A percentile compares a stretch with the other conserved stretches of the same genome.
Evolutionary conservation across 2,113 vertebrate genomes (phyloP).

Genomic region (Ophthalmolycus amberensis): DNA sequence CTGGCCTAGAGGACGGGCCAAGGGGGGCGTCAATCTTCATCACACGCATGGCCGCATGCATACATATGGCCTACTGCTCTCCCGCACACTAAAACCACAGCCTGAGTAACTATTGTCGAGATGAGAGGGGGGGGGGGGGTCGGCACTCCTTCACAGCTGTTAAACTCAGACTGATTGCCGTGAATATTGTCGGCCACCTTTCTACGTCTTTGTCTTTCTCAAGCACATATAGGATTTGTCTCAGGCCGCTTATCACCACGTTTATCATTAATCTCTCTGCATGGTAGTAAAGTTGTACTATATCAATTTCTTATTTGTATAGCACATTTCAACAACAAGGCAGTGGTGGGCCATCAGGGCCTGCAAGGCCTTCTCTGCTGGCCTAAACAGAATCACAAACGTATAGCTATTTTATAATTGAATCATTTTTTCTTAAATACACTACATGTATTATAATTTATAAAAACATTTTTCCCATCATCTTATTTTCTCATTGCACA

Average conservation of each 20-base stretch:
- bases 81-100: conserved; percentile 1
- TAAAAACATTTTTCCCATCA: too few species aligned
- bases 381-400: too few species aligned
- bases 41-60: conserved; percentile 34
- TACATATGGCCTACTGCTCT: conserved; percentile 17
- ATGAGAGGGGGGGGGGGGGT: conserved; percentile 11
- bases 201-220: background rate
- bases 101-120: conserved; percentile 23
- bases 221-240: background rate
- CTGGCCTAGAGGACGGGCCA: background rate
- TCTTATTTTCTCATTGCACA: too few species aligned
- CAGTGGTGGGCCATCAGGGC: too few species aligned
- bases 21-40: conserved; percentile 46
- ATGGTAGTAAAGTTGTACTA: background rate
- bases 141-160: conserved; percentile 44
- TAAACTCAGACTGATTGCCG: conserved; percentile 31
- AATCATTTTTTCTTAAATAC: too few species aligned
- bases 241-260: background rate
- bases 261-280: conserved; percentile 9
- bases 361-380: too few species aligned
- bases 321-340: too few species aligned
- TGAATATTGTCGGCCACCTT: background rate
- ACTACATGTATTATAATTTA: too few species aligned
- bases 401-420: too few species aligned
- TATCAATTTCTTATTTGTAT: background rate